Conservation (phyloP, 2,113 vertebrate genomes). For the Pelmatolapia mariae region DNA sequence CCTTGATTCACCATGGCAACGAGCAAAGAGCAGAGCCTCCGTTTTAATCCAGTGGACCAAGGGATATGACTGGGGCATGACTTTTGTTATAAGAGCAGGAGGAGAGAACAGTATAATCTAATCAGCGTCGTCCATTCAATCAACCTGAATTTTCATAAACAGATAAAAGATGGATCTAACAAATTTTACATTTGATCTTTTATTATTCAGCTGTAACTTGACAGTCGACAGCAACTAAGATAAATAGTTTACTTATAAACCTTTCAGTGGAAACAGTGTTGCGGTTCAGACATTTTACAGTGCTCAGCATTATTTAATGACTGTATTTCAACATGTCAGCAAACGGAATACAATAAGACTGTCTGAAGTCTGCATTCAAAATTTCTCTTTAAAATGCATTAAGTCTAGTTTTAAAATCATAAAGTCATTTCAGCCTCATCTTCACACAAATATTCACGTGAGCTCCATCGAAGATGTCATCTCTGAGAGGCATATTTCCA, state of each 20-base stretch:
- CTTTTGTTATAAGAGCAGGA: background rate
- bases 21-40: background rate
- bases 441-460: background rate
- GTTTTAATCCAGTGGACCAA: background rate
- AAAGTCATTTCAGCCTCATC: background rate
- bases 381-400: background rate
- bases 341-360: background rate
- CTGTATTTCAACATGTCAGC: background rate
- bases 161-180: background rate
- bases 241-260: background rate
- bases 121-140: background rate
- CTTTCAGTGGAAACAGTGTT: background rate
- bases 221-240: background rate
- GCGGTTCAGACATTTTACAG: background rate
- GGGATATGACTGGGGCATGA: background rate
- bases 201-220: background rate
- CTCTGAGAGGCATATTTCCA: background rate
- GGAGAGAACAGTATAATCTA: background rate
- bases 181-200: background rate
- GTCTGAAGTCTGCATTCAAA: background rate
- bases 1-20: background rate
- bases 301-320: background rate
- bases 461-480: background rate
- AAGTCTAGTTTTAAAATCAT: background rate
- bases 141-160: background rate